Evolutionary conservation across 2,888 invertebrate species (phyloP), one percentile per base, ranked within the genome.

Genomic region (Callyntrura guangdongensis): DNA sequence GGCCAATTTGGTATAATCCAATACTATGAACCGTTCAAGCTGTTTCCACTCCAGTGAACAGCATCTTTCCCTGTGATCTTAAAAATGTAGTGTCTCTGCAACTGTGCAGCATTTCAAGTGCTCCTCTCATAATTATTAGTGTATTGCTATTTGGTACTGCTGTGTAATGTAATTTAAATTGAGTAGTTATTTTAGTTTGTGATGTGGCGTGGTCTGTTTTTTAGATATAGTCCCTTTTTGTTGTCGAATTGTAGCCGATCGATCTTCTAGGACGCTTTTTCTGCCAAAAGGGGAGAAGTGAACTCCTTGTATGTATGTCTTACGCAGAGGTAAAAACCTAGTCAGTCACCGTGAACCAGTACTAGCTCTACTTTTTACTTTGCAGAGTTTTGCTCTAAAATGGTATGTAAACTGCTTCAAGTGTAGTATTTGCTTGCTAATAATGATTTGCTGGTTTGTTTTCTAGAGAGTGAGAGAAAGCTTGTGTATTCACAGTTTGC

Each of bases 331-430:
- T 36, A 36, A 36, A 36, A 36, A 4, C 36, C 36, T 6, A n/a
- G 36, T 36, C 36, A 22, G 61, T 61, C 53, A 53, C n/a, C 53
- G 11, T 61, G 22, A 11, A 61, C 8, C n/a, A 69, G 69, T 67
- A 69, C 36, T 69, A n/a, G 14, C 69, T 69, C 69, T 25, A 20
- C 53, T 53, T 67, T 74, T 47, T 47, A 47, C 17, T 47, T 47
- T 47, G 1, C 4, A 45, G 45, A 45, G n/a, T 74, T 45, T 74
- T 17, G 20, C 47, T 74, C 47, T 47, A 14, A 74, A 45, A 47
- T 27, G 45, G 47, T 47, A 47, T 47, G 72, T 74, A 74, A 74
- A 74, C 47, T 47, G 72, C 72, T 74, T 74, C 0, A 45, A 45
- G 17, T 74, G 45, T 61, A 53, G 12, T 11, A 47, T 47, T 74